Evolutionary conservation across 2,797 vertebrate species (phyloP), one percentile per base, ranked within the genome.

Genomic region (Podarcis lilfordi): DNA sequence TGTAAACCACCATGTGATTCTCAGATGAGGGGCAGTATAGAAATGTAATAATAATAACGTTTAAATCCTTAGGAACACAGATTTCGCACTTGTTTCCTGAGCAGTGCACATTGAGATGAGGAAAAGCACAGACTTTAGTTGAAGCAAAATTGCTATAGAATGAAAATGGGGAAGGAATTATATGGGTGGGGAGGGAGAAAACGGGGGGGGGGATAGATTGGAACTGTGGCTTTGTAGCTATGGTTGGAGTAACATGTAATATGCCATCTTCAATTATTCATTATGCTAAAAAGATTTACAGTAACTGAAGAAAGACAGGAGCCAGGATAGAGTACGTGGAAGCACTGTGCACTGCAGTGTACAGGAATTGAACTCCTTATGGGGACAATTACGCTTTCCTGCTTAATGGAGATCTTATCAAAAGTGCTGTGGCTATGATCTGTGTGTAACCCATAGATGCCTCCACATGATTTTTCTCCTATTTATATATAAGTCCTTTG

Each of bases 181-280:
- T 69, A 78, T n/a, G 50, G 19, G 11, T 50, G 55, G 59, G 50
- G 89, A 6, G 86, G 83, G 50, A 86, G 84, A 86, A 43, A 92
- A 91, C n/a, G 64, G 6, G 80, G 77, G 17, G 77, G 17, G 88
- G 32, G 50, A 69, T 43, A 89, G 21, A 81, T 87, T 9, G 83
- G 84, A 32, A 3, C 43, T 35, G 37, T 72, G 64, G 75, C 91
- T 93, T 91, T 85, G 91, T 79, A 69, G 86, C 86, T 83, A 88
- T 87, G 86, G 84, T 86, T 87, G 94, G 85, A 93, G 25, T 55
- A 91, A 87, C 64, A 6, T 76, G 61, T 92, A 90, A 91, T 94
- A 79, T 91, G 82, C 21, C n/a, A 80, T 87, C 66, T 94, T 95
- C 90, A 94, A 92, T 95, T 93, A 94, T 93, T 94, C 84, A 92